Evolutionary conservation across 2,888 invertebrate genomes (phyloP).

Genomic region (Pantelozetes paolii): DNA sequence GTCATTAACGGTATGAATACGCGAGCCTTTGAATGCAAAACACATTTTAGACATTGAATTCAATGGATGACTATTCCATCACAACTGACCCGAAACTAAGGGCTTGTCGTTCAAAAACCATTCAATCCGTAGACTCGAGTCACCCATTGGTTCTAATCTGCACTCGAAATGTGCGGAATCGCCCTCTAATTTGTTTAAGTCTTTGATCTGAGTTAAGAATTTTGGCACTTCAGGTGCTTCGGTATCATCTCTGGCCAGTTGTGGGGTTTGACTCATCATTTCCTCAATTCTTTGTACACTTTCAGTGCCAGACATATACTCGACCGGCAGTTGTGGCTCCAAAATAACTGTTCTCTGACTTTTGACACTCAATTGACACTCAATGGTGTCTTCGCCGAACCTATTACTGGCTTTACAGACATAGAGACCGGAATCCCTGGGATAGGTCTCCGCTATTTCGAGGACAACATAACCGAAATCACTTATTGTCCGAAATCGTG

Average conservation of each 20-base stretch:
- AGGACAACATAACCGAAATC: constrained; percentile 95
- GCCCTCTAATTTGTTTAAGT: constrained; percentile 70
- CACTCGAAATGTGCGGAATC: constrained; percentile 98
- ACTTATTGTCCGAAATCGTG: constrained; percentile 94
- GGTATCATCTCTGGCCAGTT: constrained; percentile 56
- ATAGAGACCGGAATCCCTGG: constrained; percentile 89
- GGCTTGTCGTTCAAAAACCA: constrained; percentile 93
- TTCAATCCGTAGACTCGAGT: constrained; percentile 87
- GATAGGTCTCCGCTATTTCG: constrained; percentile 89
- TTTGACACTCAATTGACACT: constrained; percentile 63
- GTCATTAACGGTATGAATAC: constrained; percentile 89
- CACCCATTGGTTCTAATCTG: constrained; percentile 85
- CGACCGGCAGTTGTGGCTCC: constrained; percentile 84
- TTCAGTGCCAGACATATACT: constrained; percentile 88
- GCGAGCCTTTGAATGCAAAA: constrained; percentile 59
- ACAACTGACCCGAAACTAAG: constrained; percentile 53
- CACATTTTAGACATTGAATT: not conserved
- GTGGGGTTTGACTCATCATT: not conserved
- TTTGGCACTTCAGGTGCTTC: constrained; percentile 65
- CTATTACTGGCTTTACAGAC: constrained; percentile 90
- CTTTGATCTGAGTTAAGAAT: constrained; percentile 38
- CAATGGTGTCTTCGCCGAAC: constrained; percentile 67
- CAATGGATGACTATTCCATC: not conserved
- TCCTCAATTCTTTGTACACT: constrained; percentile 88
- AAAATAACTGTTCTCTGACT: constrained; percentile 56